phyloP scores from a whole-genome alignment of 2,888 invertebrate species.

The Drosophila anceps region DNA sequence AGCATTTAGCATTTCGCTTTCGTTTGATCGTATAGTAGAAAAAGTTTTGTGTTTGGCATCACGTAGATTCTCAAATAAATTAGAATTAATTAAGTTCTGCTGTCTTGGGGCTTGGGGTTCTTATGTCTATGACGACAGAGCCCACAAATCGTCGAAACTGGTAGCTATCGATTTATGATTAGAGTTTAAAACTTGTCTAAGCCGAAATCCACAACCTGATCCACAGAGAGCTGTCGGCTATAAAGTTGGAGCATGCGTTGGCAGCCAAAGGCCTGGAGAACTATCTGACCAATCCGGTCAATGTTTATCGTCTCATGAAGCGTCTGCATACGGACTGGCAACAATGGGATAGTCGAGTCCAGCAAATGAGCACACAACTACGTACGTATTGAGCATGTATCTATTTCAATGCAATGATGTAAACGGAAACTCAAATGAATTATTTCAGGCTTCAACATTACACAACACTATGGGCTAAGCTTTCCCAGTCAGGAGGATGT shows the following conservation, averaged over 20 bases:
- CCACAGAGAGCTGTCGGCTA: constrained; percentile 87
- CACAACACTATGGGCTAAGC: constrained; percentile 87
- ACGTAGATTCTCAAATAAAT: constrained; percentile 72
- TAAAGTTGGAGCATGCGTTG: constrained; percentile 90
- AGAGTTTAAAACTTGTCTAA: constrained; percentile 54
- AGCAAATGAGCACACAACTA: constrained; percentile 87
- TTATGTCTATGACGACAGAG: constrained; percentile 57
- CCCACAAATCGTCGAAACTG: constrained; percentile 64
- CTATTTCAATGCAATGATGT: neutral
- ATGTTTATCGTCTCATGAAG: constrained; percentile 96
- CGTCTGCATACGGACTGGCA: constrained; percentile 96
- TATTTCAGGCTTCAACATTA: constrained; percentile 89
- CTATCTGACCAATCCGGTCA: constrained; percentile 96
- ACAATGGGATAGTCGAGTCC: constrained; percentile 90
- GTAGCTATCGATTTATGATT: constrained; percentile 48
- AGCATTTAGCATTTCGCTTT: constrained; percentile 69
- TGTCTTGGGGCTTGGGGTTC: constrained; percentile 15
- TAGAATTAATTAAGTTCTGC: constrained; percentile 74
- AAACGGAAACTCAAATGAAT: constrained; percentile 11
- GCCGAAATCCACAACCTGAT: constrained; percentile 40
- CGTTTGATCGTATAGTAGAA: constrained; percentile 52
- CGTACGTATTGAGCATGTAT: constrained; percentile 53
- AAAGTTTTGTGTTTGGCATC: constrained; percentile 60
- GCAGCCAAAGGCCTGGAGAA: constrained; percentile 91
- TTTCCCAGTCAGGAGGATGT: constrained; percentile 97